Conservation (phyloP, 2,888 invertebrate genomes). For the Mythimna ferrago region DNA sequence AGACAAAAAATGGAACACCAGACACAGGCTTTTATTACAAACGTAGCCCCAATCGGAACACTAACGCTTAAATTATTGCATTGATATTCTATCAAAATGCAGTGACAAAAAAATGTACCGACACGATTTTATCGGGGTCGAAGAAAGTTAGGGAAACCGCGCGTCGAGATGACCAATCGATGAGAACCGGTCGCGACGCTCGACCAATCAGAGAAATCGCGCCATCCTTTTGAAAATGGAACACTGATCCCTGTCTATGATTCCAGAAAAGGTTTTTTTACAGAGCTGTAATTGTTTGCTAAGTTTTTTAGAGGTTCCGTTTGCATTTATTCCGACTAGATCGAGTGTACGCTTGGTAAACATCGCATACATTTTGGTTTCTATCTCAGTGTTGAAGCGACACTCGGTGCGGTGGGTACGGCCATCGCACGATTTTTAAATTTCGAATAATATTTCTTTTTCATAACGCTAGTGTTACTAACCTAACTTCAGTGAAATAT, state of each 20-base stretch:
- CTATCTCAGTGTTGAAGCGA: constrained; percentile 80
- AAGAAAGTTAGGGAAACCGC: constrained; percentile 88
- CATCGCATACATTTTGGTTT: constrained; percentile 53
- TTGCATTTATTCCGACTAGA: constrained; percentile 46
- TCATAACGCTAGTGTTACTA: constrained; percentile 46
- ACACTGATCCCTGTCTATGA: constrained; percentile 52
- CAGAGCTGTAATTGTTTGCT: constrained; percentile 4
- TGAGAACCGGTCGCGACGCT: constrained; percentile 76
- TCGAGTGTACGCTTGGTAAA: constrained; percentile 47
- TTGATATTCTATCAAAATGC: constrained; percentile 66
- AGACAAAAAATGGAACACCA: neutral
- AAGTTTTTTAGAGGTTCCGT: constrained; percentile 63
- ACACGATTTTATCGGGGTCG: constrained; percentile 79
- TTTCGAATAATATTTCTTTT: constrained; percentile 19
- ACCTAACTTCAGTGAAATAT: constrained; percentile 49
- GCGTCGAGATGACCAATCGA: constrained; percentile 78
- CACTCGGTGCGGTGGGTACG: constrained; percentile 81
- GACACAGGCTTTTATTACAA: constrained; percentile 8
- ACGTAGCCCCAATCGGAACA: constrained; percentile 26
- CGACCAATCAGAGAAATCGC: constrained; percentile 64
- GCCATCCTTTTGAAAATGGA: constrained; percentile 65
- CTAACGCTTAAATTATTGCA: constrained; percentile 37
- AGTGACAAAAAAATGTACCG: constrained; percentile 70
- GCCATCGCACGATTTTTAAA: constrained; percentile 63
- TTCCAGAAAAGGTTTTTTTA: constrained; percentile 46